A percentile compares a stretch with the other conserved stretches of the same genome.
Evolutionary conservation across 2,113 vertebrate genomes (phyloP).

Genomic region (Lophotis ruficrista): DNA sequence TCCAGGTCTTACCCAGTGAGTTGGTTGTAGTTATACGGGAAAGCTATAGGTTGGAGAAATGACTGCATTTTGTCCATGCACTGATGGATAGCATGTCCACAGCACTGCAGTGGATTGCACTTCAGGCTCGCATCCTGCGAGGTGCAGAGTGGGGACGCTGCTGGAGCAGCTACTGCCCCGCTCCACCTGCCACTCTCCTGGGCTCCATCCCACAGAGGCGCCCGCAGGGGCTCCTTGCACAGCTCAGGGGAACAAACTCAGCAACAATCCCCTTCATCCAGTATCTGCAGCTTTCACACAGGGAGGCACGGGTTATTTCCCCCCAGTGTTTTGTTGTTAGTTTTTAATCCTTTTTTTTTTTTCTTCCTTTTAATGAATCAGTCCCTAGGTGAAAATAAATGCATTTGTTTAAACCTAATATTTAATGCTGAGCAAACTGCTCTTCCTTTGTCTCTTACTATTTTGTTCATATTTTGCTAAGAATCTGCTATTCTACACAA

Average conservation of each 20-base stretch:
- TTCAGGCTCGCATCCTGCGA: background rate
- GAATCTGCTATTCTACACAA: conserved; percentile 69
- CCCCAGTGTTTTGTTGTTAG: background rate
- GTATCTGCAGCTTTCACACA: background rate
- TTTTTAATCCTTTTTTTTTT: background rate
- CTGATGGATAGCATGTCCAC: background rate
- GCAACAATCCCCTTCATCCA: background rate
- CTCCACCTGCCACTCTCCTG: background rate
- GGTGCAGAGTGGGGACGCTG: background rate
- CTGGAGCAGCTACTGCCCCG: background rate
- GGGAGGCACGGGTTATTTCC: background rate
- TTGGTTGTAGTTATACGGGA: background rate
- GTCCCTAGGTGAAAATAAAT: conserved; percentile 28
- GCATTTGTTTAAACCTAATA: conserved; percentile 16
- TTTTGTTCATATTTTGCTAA: conserved; percentile 61
- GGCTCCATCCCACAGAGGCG: background rate
- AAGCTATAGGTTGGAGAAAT: background rate
- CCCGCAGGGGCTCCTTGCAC: background rate
- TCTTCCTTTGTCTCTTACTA: conserved; percentile 41
- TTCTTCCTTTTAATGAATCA: conserved; percentile 63
- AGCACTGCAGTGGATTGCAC: background rate
- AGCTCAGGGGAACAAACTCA: background rate
- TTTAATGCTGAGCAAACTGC: conserved; percentile 25
- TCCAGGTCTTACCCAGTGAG: background rate
- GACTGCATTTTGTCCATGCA: fast-evolving